Conservation (phyloP, 2,888 invertebrate genomes). For the Junonia oenone region DNA sequence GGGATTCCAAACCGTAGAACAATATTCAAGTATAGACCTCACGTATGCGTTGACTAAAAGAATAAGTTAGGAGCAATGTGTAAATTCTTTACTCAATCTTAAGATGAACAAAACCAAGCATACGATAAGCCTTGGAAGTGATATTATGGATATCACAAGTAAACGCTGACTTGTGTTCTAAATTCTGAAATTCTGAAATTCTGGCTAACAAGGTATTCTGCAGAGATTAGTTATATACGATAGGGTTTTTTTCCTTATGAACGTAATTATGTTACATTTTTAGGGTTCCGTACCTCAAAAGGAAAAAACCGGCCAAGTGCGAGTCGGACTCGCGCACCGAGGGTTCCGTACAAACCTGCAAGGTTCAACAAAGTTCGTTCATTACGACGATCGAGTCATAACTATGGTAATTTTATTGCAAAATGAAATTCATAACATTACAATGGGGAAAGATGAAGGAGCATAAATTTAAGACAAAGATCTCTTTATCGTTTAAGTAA, state of each 20-base stretch:
- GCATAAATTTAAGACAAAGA: no score
- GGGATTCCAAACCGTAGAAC: no score
- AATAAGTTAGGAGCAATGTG: not conserved
- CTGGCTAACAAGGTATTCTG: slow-evolving; percentile 1
- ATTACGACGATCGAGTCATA: no score
- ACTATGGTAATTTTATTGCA: no score
- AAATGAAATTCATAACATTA: no score
- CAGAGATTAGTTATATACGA: not conserved
- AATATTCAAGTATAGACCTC: not conserved
- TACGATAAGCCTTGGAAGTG: not conserved
- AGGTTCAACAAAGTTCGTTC: no score
- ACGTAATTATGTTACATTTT: not conserved
- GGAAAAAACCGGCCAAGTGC: no score
- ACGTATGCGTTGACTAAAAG: not conserved
- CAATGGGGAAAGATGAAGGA: no score
- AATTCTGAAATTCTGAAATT: not conserved
- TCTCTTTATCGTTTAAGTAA: no score
- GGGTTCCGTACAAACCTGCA: no score
- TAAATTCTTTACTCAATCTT: not conserved
- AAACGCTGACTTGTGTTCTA: slow-evolving; percentile 1
- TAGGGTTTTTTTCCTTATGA: not conserved
- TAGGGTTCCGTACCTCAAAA: no score
- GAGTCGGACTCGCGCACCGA: no score
- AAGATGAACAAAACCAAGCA: not conserved
- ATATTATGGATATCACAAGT: not conserved